Evolutionary conservation across 2,888 invertebrate species (phyloP), one percentile per base, ranked within the genome.

Genomic region (Frankliniella intonsa): DNA sequence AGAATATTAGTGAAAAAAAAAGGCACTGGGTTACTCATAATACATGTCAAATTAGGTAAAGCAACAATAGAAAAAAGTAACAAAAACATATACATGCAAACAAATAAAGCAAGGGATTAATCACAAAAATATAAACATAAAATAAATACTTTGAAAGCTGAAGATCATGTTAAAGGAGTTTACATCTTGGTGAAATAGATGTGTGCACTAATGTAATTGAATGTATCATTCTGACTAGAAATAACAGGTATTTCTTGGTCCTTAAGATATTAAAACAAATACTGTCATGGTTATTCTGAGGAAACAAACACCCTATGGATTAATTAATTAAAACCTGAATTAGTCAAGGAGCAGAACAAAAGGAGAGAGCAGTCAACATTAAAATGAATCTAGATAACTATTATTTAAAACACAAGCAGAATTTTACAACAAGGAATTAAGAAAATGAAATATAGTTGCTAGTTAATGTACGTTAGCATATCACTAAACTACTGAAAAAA

Each of bases 221-320:
- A 38, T 38, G 38, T 38, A 38, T 2, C 38, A 38, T 5, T 38
- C 22, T 69, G 69, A 69, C 69, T 69, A 69, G 69, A 69, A 69
- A 69, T 69, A 69, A 69, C 19, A 69, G 19, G 22, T 69, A 69
- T 69, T 69, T 69, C 69, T 69, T 69, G 19, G 69, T 69, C 69
- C 5, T 69, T 5, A 38, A 38, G 38, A 38, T 5, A 38, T 38
- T 38, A 38, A 38, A 38, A 38, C 38, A 38, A 38, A 38, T 38
- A 38, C 38, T 38, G 38, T 38, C 38, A 38, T 38, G 38, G 38
- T 38, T 38, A 38, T 38, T 38, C 5, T 38, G 38, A 38, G 38
- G 5, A 38, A 38, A 38, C 5, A 5, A 38, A 38, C 38, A 38
- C 38, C 2, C 38, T 38, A 38, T 3, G 38, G 38, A 3, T 38